Evolutionary conservation across 1,140 invertebrate genomes (phyloP).

Genomic region (Brachionus paranguensis): DNA sequence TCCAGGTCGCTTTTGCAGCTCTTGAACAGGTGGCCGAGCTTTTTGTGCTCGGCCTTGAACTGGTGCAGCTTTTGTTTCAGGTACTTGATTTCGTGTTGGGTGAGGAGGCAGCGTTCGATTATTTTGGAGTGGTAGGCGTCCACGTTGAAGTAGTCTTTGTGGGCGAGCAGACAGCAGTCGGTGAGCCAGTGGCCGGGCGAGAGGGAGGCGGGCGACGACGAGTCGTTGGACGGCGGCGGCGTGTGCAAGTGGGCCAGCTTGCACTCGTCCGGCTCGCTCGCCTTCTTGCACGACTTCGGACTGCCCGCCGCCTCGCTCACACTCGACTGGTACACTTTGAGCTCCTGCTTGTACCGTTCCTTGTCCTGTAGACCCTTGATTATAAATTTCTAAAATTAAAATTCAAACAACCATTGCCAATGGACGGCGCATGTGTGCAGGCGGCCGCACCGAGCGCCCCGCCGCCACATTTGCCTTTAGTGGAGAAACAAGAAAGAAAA

Average conservation of each 20-base stretch:
- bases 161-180: neutral
- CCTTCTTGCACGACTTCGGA: neutral
- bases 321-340: neutral
- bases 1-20: slow-evolving; percentile 13
- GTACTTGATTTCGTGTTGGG: neutral
- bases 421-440: no score
- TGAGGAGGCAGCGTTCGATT: slow-evolving; percentile 20
- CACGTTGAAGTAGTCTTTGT: slow-evolving; percentile 4
- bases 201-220: neutral
- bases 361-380: slow-evolving; percentile 34
- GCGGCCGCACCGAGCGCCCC: no score
- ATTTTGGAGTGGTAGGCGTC: slow-evolving; percentile 19
- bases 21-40: neutral
- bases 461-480: no score
- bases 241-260: neutral
- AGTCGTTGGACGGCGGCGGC: neutral
- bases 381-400: slow-evolving; percentile 39
- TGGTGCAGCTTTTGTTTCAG: slow-evolving; percentile 22
- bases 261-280: neutral
- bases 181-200: neutral
- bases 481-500: neutral
- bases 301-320: neutral
- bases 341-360: slow-evolving; percentile 10
- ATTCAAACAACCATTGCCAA: neutral
- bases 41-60: slow-evolving; percentile 22